A percentile compares a stretch with the other conserved stretches of the same genome.
Conservation (phyloP, 2,113 vertebrate genomes). For the Hydropotes inermis region DNA sequence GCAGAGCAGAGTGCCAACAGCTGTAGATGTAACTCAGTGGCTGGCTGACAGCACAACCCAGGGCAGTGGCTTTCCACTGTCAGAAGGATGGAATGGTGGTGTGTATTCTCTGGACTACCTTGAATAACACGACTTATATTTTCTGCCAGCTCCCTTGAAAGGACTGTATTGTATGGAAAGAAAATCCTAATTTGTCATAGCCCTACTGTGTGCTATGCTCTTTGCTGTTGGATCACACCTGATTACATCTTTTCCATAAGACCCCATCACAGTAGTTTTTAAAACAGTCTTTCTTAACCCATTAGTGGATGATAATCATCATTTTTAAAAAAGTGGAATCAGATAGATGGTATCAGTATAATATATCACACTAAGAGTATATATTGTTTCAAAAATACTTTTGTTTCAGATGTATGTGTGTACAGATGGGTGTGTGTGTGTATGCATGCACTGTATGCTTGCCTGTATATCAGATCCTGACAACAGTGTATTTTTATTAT, state of each 20-base stretch:
- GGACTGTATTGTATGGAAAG: not conserved
- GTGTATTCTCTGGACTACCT: not conserved
- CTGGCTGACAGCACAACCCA: not conserved
- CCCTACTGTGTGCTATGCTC: not conserved
- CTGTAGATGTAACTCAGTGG: not conserved
- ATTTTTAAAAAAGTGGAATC: not conserved
- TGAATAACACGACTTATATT: not conserved
- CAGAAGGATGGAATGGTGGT: not conserved
- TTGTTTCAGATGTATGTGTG: not conserved
- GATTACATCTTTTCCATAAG: not conserved
- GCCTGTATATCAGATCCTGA: not conserved
- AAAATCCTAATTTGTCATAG: not conserved
- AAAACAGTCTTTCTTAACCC: not conserved
- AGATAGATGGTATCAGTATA: not conserved
- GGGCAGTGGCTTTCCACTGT: not conserved
- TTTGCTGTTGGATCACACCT: not conserved
- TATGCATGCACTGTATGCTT: accelerated
- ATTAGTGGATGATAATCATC: not conserved
- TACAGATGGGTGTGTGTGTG: not conserved
- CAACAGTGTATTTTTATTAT: not conserved
- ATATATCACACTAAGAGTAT: not conserved
- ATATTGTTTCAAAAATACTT: not conserved
- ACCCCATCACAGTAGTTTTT: not conserved
- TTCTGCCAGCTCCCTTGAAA: not conserved
- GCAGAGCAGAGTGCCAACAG: not conserved